phyloP scores from a whole-genome alignment of 2,888 invertebrate genomes.

The Leucophenga maculata region DNA sequence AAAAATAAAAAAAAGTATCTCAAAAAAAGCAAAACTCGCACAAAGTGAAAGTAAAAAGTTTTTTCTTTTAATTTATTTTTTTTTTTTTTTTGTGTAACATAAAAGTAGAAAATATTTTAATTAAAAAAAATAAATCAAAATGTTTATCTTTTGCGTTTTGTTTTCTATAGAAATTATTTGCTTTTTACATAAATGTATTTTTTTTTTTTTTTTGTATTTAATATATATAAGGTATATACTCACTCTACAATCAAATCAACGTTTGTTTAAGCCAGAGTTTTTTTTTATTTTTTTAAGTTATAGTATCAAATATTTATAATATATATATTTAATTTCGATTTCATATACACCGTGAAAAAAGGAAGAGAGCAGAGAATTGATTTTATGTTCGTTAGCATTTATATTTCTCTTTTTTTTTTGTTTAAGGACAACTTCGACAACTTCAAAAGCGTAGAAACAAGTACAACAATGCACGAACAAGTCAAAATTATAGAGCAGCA shows the following conservation, averaged over 20 bases:
- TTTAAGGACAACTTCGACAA: constrained; percentile 33
- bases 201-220: constrained; percentile 13
- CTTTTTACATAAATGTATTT: not conserved
- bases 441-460: constrained; percentile 29
- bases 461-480: constrained; percentile 16
- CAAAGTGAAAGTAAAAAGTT: constrained; percentile 20
- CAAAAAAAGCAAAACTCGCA: constrained; percentile 28
- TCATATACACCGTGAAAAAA: constrained; percentile 28
- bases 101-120: constrained; percentile 22
- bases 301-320: constrained; percentile 32
- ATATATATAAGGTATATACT: constrained; percentile 50
- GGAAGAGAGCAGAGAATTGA: constrained; percentile 59
- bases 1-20: constrained; percentile 10
- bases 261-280: constrained; percentile 59
- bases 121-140: constrained; percentile 31
- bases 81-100: not conserved
- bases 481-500: constrained; percentile 33
- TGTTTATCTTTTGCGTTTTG: constrained; percentile 23
- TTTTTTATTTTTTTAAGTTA: constrained; percentile 32
- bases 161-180: constrained; percentile 25
- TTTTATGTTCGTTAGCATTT: constrained; percentile 61
- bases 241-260: constrained; percentile 68
- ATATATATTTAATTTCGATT: constrained; percentile 25
- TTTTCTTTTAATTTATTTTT: too few species aligned
- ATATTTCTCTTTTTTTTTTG: constrained; percentile 29